Conservation (phyloP, 2,888 invertebrate species). For the Tryphoninae sp. region DNA sequence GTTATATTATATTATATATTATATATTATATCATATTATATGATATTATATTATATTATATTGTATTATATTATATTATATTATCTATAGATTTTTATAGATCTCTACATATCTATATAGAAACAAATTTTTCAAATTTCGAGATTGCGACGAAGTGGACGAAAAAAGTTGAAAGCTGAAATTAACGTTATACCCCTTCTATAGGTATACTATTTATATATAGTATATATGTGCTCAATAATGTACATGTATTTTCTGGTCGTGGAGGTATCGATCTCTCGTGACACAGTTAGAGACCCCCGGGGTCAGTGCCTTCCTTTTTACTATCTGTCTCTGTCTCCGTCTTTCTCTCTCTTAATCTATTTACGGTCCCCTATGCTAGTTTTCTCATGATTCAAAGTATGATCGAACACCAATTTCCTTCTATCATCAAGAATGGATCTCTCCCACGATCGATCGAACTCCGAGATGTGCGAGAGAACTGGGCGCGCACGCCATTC, state of each 20-base stretch:
- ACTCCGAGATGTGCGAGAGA: background rate
- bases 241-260: constrained; percentile 35
- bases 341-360: background rate
- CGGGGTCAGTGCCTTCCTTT: constrained; percentile 50
- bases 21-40: too few relatives aligned
- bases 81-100: too few relatives aligned
- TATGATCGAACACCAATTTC: constrained; percentile 36
- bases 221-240: constrained; percentile 9
- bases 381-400: constrained; percentile 31
- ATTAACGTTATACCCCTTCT: constrained; percentile 9
- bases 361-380: background rate
- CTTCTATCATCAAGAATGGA: constrained; percentile 35
- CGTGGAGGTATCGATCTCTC: constrained; percentile 52
- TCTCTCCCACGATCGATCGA: constrained; percentile 7
- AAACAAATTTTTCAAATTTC: constrained; percentile 18
- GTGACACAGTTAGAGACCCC: constrained; percentile 57
- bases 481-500: constrained; percentile 7
- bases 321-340: constrained; percentile 1
- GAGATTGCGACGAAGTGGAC: too few relatives aligned
- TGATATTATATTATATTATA: too few relatives aligned
- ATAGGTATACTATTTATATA: constrained; percentile 19
- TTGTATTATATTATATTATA: too few relatives aligned
- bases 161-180: background rate
- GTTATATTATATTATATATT: too few relatives aligned
- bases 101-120: background rate